Percentiles rank a stretch among this genome's conserved stretches.
Evolutionary conservation across 2,888 invertebrate genomes (phyloP).

Genomic region (Polyploca ridens): DNA sequence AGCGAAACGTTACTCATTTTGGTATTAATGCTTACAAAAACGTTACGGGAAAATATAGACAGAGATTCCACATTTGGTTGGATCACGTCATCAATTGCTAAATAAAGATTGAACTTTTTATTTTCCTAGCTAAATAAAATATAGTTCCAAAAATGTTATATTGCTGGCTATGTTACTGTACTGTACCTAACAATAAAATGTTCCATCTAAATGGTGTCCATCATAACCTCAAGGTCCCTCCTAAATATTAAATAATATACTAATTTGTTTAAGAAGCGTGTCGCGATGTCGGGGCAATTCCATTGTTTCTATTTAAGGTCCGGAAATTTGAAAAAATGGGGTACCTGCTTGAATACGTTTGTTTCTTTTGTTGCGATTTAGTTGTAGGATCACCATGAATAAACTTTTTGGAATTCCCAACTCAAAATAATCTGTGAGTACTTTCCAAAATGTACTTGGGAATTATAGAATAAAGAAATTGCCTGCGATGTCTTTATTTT

Average conservation of each 20-base stretch:
- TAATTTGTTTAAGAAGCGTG: slow-evolving; percentile 42
- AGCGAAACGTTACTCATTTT: neutral
- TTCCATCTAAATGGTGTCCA: neutral
- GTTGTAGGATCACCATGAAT: neutral
- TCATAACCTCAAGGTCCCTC: slow-evolving; percentile 26
- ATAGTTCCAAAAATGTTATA: no score
- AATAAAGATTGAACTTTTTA: no score
- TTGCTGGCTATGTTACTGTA: no score
- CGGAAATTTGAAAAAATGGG: slow-evolving; percentile 27
- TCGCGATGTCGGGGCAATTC: slow-evolving; percentile 18
- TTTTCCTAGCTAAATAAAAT: no score
- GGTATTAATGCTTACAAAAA: neutral
- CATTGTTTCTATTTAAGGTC: slow-evolving; percentile 40
- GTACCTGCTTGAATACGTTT: neutral
- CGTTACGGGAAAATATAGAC: no score
- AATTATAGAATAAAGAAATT: no score
- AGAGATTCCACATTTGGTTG: no score
- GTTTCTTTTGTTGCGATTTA: neutral
- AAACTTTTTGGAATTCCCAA: neutral
- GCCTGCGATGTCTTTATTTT: no score
- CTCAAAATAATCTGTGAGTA: neutral
- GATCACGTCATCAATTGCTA: no score
- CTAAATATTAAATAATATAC: slow-evolving; percentile 33
- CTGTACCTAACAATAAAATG: no score
- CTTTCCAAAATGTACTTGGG: neutral